These are phyloP conservation scores for Puffinus mauretanicus DNA, from an alignment of 2,113 vertebrate genomes.

Conservation along the genomic window DNA sequence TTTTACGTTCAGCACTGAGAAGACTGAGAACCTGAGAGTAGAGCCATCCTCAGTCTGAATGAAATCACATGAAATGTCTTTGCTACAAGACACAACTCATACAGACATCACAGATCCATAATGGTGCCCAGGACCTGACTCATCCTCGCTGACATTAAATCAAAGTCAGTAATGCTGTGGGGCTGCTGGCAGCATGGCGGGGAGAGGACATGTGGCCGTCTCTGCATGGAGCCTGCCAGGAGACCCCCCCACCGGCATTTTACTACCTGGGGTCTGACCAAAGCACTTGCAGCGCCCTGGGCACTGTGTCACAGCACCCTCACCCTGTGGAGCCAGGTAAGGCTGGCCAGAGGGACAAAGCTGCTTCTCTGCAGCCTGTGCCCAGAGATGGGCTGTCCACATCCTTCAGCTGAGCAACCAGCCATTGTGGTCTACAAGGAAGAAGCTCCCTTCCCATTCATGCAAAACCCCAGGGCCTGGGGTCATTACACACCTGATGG, in stretches of 20 bases:
- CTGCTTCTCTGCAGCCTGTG: background rate
- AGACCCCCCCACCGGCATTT: background rate
- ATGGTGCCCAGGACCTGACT: background rate
- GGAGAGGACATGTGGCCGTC: background rate
- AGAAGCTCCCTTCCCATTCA: background rate
- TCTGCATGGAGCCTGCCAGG: background rate
- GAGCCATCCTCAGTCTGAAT: background rate
- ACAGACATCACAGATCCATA: background rate
- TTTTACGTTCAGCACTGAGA: background rate
- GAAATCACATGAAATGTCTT: background rate
- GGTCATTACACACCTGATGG: accelerated
- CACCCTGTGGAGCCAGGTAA: background rate
- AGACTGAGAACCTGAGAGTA: background rate
- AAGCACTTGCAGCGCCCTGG: background rate
- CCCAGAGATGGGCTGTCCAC: background rate
- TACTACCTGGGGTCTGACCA: background rate
- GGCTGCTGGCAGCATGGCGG: background rate
- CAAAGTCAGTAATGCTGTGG: background rate
- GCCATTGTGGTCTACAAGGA: background rate
- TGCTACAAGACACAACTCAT: background rate
- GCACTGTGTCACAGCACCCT: accelerated
- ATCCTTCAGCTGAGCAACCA: background rate
- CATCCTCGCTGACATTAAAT: background rate
- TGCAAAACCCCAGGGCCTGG: background rate
- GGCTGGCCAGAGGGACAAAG: background rate